These are phyloP conservation scores for Henricia sp. DNA, from an alignment of 53 echinoderm and acorn worm genomes.

Conservation along the genomic window DNA sequence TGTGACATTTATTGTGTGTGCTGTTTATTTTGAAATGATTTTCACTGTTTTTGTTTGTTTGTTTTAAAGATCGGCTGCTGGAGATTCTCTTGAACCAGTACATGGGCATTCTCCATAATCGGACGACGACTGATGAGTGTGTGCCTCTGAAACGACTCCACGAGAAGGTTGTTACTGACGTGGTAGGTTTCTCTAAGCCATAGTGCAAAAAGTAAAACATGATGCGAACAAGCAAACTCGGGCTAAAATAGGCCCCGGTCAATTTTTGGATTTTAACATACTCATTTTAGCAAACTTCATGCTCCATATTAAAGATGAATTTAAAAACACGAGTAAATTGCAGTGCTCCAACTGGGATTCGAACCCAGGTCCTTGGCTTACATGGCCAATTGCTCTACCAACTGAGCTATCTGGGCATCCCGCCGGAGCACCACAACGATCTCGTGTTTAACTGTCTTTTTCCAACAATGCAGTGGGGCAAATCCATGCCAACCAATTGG, in stretches of 20 bases:
- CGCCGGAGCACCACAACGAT: no score
- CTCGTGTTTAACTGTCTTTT: no score
- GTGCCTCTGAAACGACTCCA: conserved; percentile 42
- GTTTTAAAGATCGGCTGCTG: conserved; percentile 4
- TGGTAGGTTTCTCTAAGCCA: conserved; percentile 4
- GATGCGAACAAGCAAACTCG: background rate
- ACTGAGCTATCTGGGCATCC: no score
- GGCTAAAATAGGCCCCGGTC: background rate
- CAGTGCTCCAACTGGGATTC: background rate
- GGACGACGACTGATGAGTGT: conserved; percentile 21
- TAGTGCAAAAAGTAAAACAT: background rate
- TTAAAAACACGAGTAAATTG: background rate
- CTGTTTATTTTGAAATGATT: no score
- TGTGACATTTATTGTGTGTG: no score
- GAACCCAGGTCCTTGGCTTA: no score
- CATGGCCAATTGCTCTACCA: no score
- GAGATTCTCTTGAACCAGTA: conserved; percentile 45
- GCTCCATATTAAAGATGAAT: background rate
- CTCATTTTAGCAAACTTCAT: background rate
- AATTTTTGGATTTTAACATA: background rate
- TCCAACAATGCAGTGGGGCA: no score
- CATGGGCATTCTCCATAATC: conserved; percentile 15
- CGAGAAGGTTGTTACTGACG: conserved; percentile 32
- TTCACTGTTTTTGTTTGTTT: background rate
- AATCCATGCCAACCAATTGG: no score